Base-by-base conservation (phyloP, 1,140 invertebrate species). In the Anastatus disparis region DNA sequence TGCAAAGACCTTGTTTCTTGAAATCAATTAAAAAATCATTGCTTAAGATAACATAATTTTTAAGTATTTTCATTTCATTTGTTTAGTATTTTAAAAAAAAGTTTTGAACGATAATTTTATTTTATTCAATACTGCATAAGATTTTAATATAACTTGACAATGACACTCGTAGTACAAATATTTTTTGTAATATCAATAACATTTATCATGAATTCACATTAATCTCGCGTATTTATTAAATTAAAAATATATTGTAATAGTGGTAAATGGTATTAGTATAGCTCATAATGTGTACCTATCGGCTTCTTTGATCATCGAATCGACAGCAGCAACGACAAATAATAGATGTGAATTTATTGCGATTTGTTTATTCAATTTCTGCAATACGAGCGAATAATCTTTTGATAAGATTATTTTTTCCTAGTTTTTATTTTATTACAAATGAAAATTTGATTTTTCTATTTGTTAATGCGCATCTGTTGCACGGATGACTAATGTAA, bases 281-380 rank as follows among this genome's bases (percentile, higher is more conserved):
- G 22, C 46, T 24, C 12, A 2, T 24, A 26, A 12, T 24, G 2
- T 50, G 22, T 50, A 12, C 20, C 13, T 50, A 10, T 3, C 12
- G 13, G 17, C 27, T 9, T 29, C 35, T 24, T 70, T 64, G 61
- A 35, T n/a, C 22, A 26, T 40, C 42, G 15, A 35, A 40, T 12
- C 8, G 20, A 15, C 22, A 26, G 20, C 35, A 12, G 26, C 26
- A 7, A 31, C 4, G 52, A 24, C 13, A n/a, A 44, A 26, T 48
- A 48, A 15, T 48, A 46, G 15, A 2, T 9, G 15, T 24, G 2
- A 3, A 68, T 67, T 55, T 31, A 27, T 48, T 31, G 17, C 29
- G 53, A 48, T 42, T 29, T 56, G 53, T 58, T 67, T 24, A 48
- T 44, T 56, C 13, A 31, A 56, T 13, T 67, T 46, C 26, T 42